Percentiles rank a stretch among this genome's conserved stretches.
These are phyloP conservation scores for Gonioctena quinquepunctata DNA, from an alignment of 1,140 invertebrate species.

Conservation along the genomic window DNA sequence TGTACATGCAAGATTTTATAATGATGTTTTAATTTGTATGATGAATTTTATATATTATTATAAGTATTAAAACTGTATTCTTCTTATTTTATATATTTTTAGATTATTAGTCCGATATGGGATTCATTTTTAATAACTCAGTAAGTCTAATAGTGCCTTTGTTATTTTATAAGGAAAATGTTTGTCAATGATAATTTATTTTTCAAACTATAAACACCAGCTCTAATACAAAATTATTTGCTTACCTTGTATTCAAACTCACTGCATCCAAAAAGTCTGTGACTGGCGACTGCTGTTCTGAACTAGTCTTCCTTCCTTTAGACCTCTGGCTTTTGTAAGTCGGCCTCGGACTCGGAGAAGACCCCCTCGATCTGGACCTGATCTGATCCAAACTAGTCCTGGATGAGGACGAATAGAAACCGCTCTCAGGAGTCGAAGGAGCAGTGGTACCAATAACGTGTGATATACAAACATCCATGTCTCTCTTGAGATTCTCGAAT, in stretches of 20 bases:
- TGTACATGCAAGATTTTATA: no score
- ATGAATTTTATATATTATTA: no score
- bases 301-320: constrained; percentile 46
- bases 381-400: constrained; percentile 49
- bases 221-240: no score
- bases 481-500: constrained; percentile 66
- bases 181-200: no score
- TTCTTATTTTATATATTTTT: no score
- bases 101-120: no score
- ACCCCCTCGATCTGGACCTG: constrained; percentile 43
- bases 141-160: no score
- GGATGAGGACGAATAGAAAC: constrained; percentile 56
- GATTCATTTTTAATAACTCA: no score
- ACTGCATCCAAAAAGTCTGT: constrained; percentile 35
- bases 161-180: no score
- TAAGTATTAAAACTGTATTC: no score
- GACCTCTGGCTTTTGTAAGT: constrained; percentile 51
- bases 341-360: constrained; percentile 48
- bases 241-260: constrained; percentile 20
- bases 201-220: no score
- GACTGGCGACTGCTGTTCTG: constrained; percentile 47
- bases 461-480: constrained; percentile 68
- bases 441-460: constrained; percentile 75
- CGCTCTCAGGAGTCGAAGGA: constrained; percentile 54
- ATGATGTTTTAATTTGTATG: no score